A percentile compares a stretch with the other conserved stretches of the same genome.
These are phyloP conservation scores for Sinohyriopsis cumingii DNA, from an alignment of 2,888 invertebrate genomes.

Conservation along the genomic window DNA sequence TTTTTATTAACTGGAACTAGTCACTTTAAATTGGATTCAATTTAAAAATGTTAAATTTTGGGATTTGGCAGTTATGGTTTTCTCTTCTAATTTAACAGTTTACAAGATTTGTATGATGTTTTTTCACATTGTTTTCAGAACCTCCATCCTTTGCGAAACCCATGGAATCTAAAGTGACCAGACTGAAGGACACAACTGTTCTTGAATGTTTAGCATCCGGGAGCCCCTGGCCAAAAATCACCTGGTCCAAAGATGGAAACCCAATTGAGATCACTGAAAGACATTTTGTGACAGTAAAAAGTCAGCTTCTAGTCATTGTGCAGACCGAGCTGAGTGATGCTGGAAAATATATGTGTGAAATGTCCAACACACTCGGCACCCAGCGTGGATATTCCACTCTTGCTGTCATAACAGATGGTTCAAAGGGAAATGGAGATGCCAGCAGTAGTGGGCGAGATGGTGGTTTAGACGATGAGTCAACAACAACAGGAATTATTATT, in stretches of 20 bases:
- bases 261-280: constrained; percentile 82
- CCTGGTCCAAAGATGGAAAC: constrained; percentile 89
- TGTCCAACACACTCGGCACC: constrained; percentile 88
- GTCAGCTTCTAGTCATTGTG: constrained; percentile 90
- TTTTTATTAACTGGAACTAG: too few species aligned
- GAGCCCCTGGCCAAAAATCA: constrained; percentile 84
- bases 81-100: too few species aligned
- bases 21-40: too few species aligned
- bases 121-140: constrained; percentile 75
- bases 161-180: constrained; percentile 87
- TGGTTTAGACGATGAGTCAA: constrained; percentile 77
- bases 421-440: constrained; percentile 72
- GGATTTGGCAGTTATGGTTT: too few species aligned
- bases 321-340: constrained; percentile 85
- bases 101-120: not conserved
- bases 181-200: constrained; percentile 87
- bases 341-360: constrained; percentile 91
- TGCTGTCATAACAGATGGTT: constrained; percentile 77
- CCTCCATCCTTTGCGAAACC: constrained; percentile 89
- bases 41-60: too few species aligned
- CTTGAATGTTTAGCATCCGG: constrained; percentile 91
- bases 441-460: constrained; percentile 20
- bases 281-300: constrained; percentile 89
- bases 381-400: constrained; percentile 83
- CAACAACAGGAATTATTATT: constrained; percentile 89